phyloP scores from a whole-genome alignment of 1,140 invertebrate species.

The Drosophila dunni region DNA sequence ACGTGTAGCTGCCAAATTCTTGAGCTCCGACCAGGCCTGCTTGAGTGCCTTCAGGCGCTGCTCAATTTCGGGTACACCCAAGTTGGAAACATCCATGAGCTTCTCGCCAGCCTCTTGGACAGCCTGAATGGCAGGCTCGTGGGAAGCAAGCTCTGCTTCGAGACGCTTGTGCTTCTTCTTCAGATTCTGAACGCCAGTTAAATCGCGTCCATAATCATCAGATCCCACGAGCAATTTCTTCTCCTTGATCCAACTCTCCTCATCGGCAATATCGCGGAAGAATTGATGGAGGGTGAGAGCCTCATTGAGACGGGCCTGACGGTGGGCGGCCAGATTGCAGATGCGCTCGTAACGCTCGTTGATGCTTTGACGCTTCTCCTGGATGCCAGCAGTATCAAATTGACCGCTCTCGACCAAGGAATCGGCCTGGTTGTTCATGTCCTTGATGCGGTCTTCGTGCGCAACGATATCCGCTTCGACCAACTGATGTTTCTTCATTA shows the following conservation, averaged over 20 bases:
- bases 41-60: conserved; percentile 93
- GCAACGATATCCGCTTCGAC: conserved; percentile 98
- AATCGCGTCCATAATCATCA: conserved; percentile 98
- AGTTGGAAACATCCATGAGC: conserved; percentile 98
- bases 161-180: conserved; percentile 99
- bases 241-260: conserved; percentile 99
- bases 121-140: conserved; percentile 98
- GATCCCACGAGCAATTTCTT: conserved; percentile 99
- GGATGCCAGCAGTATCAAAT: conserved; percentile 96
- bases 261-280: conserved; percentile 99
- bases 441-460: conserved; percentile 97
- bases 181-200: conserved; percentile 98
- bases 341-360: conserved; percentile 97
- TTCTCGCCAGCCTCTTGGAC: conserved; percentile 98
- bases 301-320: conserved; percentile 95
- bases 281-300: conserved; percentile 99
- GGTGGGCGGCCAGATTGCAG: conserved; percentile 95
- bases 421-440: conserved; percentile 97
- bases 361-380: conserved; percentile 96
- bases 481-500: conserved; percentile 99
- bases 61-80: conserved; percentile 98
- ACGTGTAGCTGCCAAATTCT: conserved; percentile 93
- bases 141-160: conserved; percentile 97
- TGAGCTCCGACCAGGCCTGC: conserved; percentile 95
- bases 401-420: conserved; percentile 97